Evolutionary conservation across 2,797 vertebrate species (phyloP).

Genomic region (Neosilurus mollespiculum): DNA sequence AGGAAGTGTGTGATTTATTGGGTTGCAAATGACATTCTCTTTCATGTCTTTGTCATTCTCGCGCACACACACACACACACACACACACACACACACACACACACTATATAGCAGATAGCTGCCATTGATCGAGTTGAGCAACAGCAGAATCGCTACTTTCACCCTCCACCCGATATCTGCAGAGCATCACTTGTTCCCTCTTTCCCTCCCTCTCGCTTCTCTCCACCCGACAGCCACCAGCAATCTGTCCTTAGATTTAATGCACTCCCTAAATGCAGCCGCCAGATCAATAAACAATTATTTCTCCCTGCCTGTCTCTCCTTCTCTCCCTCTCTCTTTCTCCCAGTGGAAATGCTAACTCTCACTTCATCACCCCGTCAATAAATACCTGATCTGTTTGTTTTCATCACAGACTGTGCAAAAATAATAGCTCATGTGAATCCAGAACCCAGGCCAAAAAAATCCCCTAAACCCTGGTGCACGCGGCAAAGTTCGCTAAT

Average conservation of each 20-base stretch:
- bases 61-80: not conserved
- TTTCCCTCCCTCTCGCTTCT: conserved; percentile 10
- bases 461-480: not conserved
- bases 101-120: not conserved
- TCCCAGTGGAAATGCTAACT: conserved; percentile 56
- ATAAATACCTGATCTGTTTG: conserved; percentile 61
- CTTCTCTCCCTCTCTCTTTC: conserved; percentile 25
- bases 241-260: conserved; percentile 58
- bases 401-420: conserved; percentile 51
- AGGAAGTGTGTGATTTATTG: conserved; percentile 11
- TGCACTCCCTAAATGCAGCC: conserved; percentile 62
- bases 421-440: conserved; percentile 43
- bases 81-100: not conserved
- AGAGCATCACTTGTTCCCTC: conserved; percentile 47
- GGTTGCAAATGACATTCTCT: conserved; percentile 7
- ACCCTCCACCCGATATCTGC: conserved; percentile 47
- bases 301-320: conserved; percentile 45
- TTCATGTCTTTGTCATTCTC: not conserved
- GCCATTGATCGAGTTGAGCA: conserved; percentile 43
- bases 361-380: conserved; percentile 54
- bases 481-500: not conserved
- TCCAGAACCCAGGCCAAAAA: conserved; percentile 5
- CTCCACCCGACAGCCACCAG: conserved; percentile 48
- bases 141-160: conserved; percentile 33
- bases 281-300: conserved; percentile 63